Percentiles rank a stretch among this genome's conserved stretches.
phyloP scores from a whole-genome alignment of 1,140 invertebrate species.

The Popillia japonica region DNA sequence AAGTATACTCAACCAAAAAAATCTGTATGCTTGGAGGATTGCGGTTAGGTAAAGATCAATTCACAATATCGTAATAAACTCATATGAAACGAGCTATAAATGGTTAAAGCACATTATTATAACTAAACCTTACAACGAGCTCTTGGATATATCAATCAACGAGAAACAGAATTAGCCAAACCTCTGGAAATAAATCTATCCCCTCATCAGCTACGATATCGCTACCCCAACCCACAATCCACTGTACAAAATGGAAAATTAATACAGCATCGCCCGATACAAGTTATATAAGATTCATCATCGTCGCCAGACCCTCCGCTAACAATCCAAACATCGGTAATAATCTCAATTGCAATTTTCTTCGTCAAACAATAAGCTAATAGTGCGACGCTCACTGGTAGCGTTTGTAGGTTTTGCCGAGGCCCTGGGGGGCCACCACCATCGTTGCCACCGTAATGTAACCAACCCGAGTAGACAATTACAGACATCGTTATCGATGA shows the following conservation, averaged over 20 bases:
- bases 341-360: conserved; percentile 45
- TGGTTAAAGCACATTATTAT: too few relatives aligned
- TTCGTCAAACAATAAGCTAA: conserved; percentile 46
- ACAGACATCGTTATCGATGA: conserved; percentile 45
- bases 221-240: background rate
- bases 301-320: conserved; percentile 8
- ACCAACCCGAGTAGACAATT: conserved; percentile 41
- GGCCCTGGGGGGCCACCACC: background rate
- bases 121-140: too few relatives aligned
- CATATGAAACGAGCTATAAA: background rate
- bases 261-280: conserved; percentile 16
- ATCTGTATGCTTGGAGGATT: too few relatives aligned
- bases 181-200: background rate
- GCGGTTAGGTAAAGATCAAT: too few relatives aligned
- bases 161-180: too few relatives aligned
- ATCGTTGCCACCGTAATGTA: background rate
- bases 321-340: conserved; percentile 44
- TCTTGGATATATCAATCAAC: too few relatives aligned
- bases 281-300: background rate
- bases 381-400: conserved; percentile 39
- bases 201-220: background rate
- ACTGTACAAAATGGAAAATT: conserved; percentile 24
- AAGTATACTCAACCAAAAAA: too few relatives aligned
- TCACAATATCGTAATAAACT: too few relatives aligned
- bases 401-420: background rate